Percentiles rank a stretch among this genome's conserved stretches.
These are phyloP conservation scores for Laspeyria flexula DNA, from an alignment of 2,888 invertebrate species.

Conservation along the genomic window DNA sequence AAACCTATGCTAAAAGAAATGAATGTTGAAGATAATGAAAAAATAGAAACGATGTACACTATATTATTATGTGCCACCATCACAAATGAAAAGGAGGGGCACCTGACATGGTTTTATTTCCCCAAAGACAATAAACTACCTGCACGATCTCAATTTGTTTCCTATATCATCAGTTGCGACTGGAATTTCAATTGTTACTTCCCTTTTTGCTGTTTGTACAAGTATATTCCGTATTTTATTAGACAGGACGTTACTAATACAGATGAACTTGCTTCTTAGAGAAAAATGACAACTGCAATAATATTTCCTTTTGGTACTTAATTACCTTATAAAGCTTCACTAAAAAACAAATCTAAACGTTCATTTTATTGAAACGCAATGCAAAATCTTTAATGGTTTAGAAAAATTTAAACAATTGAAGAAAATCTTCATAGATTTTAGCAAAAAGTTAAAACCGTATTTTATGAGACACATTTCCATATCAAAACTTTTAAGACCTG, in stretches of 20 bases:
- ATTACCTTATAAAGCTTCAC: too few relatives aligned
- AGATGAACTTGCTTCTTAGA: too few relatives aligned
- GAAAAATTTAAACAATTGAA: too few relatives aligned
- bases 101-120: neutral
- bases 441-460: neutral
- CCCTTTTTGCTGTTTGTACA: neutral
- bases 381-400: too few relatives aligned
- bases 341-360: too few relatives aligned
- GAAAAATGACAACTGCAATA: too few relatives aligned
- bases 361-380: too few relatives aligned
- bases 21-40: neutral
- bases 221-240: too few relatives aligned
- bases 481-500: slow-evolving; percentile 49
- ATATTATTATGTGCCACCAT: too few relatives aligned
- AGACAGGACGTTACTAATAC: too few relatives aligned
- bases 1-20: neutral
- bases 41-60: too few relatives aligned
- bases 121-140: neutral
- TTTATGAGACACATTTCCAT: slow-evolving; percentile 31
- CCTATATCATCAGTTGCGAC: slow-evolving; percentile 46
- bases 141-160: slow-evolving; percentile 60
- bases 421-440: neutral
- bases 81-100: neutral
- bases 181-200: neutral
- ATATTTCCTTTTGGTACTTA: too few relatives aligned